Conservation (phyloP, 2,113 vertebrate species). For the Setophaga coronata region DNA sequence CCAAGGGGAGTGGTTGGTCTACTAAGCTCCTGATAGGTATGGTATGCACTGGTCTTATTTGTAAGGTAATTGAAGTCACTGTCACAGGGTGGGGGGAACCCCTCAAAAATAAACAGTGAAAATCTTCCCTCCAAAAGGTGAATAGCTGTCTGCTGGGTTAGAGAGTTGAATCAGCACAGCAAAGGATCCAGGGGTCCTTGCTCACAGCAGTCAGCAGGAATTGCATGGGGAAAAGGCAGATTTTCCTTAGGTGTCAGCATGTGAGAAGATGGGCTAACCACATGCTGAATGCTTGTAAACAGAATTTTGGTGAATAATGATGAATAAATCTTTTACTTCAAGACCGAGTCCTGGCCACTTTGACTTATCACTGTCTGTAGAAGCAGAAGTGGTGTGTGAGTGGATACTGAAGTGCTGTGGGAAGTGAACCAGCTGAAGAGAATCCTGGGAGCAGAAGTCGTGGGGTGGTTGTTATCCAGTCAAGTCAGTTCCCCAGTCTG, state of each 20-base stretch:
- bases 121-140: background rate
- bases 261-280: background rate
- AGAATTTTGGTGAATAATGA: background rate
- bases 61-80: background rate
- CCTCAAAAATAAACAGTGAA: background rate
- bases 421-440: background rate
- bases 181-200: background rate
- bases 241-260: fast-evolving
- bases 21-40: background rate
- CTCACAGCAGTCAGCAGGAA: background rate
- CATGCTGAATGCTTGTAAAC: background rate
- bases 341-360: background rate
- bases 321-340: background rate
- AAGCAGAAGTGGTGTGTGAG: background rate
- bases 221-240: background rate
- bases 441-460: background rate
- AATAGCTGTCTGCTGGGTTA: background rate
- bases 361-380: background rate
- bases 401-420: background rate
- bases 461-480: background rate
- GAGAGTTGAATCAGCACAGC: background rate
- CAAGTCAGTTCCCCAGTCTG: background rate
- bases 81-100: fast-evolving
- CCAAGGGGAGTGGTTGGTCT: background rate
- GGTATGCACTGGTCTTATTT: background rate